These are phyloP conservation scores for Pantelozetes paolii DNA, from an alignment of 2,888 invertebrate species.

Conservation along the genomic window DNA sequence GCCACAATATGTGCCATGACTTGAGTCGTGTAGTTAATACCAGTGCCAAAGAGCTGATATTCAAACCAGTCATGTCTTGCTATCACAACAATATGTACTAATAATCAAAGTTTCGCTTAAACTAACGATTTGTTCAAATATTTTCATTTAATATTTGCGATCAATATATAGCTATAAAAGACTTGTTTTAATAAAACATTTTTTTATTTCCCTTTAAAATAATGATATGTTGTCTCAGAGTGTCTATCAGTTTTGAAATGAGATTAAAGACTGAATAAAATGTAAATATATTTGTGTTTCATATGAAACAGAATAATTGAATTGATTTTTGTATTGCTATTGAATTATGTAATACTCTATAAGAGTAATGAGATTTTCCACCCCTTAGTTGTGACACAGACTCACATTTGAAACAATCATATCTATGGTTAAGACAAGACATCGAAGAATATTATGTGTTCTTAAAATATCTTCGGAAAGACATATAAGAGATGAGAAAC, in stretches of 20 bases:
- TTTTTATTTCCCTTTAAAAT: neutral
- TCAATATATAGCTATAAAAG: neutral
- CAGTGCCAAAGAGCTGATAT: neutral
- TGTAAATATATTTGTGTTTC: neutral
- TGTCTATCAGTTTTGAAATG: neutral
- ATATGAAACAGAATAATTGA: neutral
- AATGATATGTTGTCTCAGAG: neutral
- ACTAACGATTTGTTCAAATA: neutral
- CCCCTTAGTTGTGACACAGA: neutral
- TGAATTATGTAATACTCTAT: neutral
- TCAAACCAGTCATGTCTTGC: constrained; percentile 18
- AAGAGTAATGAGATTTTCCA: neutral
- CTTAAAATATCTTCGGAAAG: neutral
- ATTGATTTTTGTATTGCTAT: neutral
- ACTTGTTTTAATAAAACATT: no score
- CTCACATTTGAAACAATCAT: neutral
- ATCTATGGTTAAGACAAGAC: neutral
- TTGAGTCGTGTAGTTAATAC: neutral
- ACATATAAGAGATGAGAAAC: neutral
- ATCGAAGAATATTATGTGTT: neutral
- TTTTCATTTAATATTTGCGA: neutral
- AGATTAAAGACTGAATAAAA: neutral
- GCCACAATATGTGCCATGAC: neutral
- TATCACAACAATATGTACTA: constrained; percentile 1
- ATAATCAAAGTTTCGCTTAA: constrained; percentile 2